Evolutionary conservation across 1,140 invertebrate genomes (phyloP).

Genomic region (Pentalonia nigronervosa): DNA sequence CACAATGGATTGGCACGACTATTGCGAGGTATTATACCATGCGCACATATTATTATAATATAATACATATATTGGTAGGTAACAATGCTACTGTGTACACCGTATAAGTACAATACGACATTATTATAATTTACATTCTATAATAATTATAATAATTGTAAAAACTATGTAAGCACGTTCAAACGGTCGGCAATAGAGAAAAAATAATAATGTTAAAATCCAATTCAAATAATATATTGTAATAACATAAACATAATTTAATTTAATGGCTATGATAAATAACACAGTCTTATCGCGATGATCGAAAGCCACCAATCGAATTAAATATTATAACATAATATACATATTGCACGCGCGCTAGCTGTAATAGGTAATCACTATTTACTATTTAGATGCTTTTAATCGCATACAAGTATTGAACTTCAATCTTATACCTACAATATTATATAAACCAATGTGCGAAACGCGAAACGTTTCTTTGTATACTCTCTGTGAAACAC

Average conservation of each 20-base stretch:
- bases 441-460: too few relatives aligned
- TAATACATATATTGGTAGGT: not conserved
- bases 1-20: not conserved
- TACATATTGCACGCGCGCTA: not conserved
- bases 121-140: not conserved
- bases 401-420: not conserved
- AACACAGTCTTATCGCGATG: not conserved
- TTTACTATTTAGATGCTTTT: not conserved
- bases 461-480: too few relatives aligned
- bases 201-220: not conserved
- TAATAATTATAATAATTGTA: constrained; percentile 19
- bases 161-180: not conserved
- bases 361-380: not conserved
- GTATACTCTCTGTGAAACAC: too few relatives aligned
- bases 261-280: not conserved
- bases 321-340: not conserved
- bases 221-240: not conserved
- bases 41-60: not conserved
- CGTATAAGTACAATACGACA: not conserved
- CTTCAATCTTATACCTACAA: not conserved
- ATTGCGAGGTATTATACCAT: not conserved
- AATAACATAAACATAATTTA: constrained; percentile 13
- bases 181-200: not conserved
- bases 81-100: not conserved
- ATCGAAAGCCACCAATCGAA: not conserved